Base-by-base conservation (phyloP, 2,797 vertebrate genomes). In the Semaprochilodus insignis region DNA sequence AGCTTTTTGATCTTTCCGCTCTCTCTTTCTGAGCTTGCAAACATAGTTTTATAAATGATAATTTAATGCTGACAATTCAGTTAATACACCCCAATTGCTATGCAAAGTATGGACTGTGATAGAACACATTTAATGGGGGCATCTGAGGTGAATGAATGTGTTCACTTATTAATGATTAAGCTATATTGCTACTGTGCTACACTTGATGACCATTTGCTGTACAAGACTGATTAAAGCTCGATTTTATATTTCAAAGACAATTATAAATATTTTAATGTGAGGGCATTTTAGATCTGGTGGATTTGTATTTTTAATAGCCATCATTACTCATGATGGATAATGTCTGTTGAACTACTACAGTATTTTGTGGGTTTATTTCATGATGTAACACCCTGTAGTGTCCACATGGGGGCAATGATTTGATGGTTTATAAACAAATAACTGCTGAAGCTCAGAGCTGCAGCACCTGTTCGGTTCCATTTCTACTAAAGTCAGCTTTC, bases 191-290 rank as follows among this genome's bases (percentile, higher is more conserved):
- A 27, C 62, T 65, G 71, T 81, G 74, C 19, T 31, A 31, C 44
- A 62, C 8, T 55, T 52, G 79, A 78, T 77, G 36, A 77, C 40
- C 51, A 74, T 78, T 60, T 78, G 63, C 48, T 76, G 25, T 81
- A 17, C 14, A 77, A n/a, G 57, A 81, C 14, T 69, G 60, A 91
- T 90, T 90, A 89, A 90, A 92, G 78, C 75, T 86, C 89, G 75
- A 51, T 66, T 87, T 86, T 83, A 71, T 83, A 80, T 82, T 85
- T 62, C 73, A 34, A 75, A 62, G 1, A 74, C 21, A 13, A 0
- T 14, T 55, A 70, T 85, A 54, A 83, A 5, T 63, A 34, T 70
- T 6, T 44, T 7, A 55, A 2, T 55, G 4, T 55, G 16, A 21
- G 2, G 8, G 8, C 31, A 52, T 52, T 51, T 63, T 25, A 17